Evolutionary conservation across 2,888 invertebrate species (phyloP).

Genomic region (Ophion costatus): DNA sequence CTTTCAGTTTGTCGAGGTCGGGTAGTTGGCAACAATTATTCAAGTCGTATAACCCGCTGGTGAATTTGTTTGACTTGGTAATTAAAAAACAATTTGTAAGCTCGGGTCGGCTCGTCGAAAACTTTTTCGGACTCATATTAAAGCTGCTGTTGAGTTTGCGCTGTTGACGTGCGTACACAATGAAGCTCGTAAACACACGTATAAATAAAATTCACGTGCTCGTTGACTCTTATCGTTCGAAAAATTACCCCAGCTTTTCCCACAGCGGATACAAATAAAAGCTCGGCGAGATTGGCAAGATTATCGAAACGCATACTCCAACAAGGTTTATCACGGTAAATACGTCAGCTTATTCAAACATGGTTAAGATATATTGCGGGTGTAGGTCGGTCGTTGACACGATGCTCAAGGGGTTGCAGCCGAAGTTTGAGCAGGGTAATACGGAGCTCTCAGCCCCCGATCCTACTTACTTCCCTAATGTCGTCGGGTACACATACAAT

Average conservation of each 20-base stretch:
- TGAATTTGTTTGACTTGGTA: too few species aligned
- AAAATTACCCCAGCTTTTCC: not conserved
- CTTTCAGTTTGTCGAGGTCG: too few species aligned
- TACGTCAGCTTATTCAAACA: not conserved
- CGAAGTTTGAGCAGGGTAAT: not conserved
- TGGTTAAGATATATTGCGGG: not conserved
- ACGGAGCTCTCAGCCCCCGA: not conserved
- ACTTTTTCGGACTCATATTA: too few species aligned
- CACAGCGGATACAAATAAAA: not conserved
- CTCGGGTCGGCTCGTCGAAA: too few species aligned
- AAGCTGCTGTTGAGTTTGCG: too few species aligned
- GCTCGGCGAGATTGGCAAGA: not conserved
- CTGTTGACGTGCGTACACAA: not conserved
- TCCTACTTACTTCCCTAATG: constrained; percentile 1
- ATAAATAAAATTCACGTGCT: not conserved
- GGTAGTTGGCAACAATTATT: too few species aligned
- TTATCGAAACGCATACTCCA: not conserved
- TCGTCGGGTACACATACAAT: not conserved
- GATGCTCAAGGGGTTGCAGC: not conserved
- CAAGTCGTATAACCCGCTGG: too few species aligned
- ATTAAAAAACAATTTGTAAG: too few species aligned
- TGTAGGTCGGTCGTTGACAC: not conserved
- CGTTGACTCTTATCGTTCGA: not conserved
- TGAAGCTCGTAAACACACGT: not conserved
- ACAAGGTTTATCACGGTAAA: not conserved